Percentiles rank a stretch among this genome's conserved stretches.
Conservation (phyloP, 2,113 vertebrate genomes). For the Rhea pennata region DNA sequence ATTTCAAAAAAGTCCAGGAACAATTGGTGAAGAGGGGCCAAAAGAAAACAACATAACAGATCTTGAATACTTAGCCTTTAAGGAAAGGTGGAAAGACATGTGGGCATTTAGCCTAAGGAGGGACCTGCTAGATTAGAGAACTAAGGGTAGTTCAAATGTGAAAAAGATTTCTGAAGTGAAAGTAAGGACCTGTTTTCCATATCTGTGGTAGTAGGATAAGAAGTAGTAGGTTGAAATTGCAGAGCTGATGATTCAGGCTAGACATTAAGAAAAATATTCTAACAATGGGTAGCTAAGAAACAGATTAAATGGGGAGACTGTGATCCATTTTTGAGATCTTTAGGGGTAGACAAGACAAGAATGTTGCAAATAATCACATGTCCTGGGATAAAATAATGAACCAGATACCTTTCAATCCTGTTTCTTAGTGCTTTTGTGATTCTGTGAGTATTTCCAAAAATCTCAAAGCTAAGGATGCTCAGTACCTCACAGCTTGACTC, state of each 20-base stretch:
- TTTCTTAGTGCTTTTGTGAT: background rate
- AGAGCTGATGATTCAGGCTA: background rate
- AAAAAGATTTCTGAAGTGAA: background rate
- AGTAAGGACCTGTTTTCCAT: fast-evolving
- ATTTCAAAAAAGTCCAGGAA: background rate
- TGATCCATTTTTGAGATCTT: background rate
- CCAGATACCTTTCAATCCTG: background rate
- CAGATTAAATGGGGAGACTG: background rate
- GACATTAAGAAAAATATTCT: background rate
- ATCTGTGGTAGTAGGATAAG: background rate
- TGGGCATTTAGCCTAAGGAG: background rate
- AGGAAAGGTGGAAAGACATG: background rate
- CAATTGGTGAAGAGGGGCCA: background rate
- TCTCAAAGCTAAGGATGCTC: background rate
- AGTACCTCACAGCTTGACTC: background rate
- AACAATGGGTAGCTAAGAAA: background rate
- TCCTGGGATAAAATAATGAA: background rate
- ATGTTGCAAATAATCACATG: background rate
- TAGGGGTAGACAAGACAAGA: background rate
- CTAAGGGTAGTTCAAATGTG: background rate
- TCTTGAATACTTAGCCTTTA: background rate
- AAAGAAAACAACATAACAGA: background rate
- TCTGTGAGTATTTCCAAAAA: background rate
- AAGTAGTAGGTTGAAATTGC: background rate
- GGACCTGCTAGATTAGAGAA: background rate